Evolutionary conservation across 2,113 vertebrate genomes (phyloP).

Genomic region (Hemibagrus wyckioides): DNA sequence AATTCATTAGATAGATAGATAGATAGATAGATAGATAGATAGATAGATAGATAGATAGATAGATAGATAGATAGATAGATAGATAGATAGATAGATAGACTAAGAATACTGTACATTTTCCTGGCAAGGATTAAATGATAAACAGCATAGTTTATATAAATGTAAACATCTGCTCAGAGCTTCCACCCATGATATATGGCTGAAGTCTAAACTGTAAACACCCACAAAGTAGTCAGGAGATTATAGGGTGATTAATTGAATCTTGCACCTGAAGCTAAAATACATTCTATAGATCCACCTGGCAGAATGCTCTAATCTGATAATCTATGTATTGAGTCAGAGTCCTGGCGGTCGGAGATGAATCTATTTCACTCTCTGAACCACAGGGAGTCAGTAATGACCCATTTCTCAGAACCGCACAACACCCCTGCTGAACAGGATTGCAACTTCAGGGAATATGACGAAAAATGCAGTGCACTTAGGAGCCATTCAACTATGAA

Average conservation of each 20-base stretch:
- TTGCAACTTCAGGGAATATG: slow-evolving; percentile 32
- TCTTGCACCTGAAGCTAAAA: slow-evolving; percentile 49
- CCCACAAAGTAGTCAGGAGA: slow-evolving; percentile 37
- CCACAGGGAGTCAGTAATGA: slow-evolving; percentile 58
- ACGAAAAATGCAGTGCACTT: slow-evolving; percentile 59
- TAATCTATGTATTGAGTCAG: slow-evolving; percentile 72
- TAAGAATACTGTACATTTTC: neutral
- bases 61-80: neutral
- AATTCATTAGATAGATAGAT: neutral
- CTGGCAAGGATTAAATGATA: slow-evolving; percentile 9
- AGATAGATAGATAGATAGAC: neutral
- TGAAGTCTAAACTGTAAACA: slow-evolving; percentile 24
- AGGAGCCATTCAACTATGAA: slow-evolving; percentile 68
- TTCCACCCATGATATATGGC: slow-evolving; percentile 9
- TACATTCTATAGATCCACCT: slow-evolving; percentile 55
- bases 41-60: too few relatives aligned
- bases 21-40: neutral
- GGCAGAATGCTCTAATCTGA: slow-evolving; percentile 69
- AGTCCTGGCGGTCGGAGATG: slow-evolving; percentile 69
- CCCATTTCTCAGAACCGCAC: slow-evolving; percentile 34
- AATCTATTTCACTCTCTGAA: slow-evolving; percentile 69
- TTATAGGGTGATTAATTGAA: slow-evolving; percentile 52
- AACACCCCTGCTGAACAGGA: slow-evolving; percentile 35
- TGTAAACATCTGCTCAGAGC: slow-evolving; percentile 24
- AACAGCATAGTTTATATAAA: slow-evolving; percentile 19